A percentile compares a stretch with the other conserved stretches of the same genome.
Conservation (phyloP, 92 coral and sea anemone genomes). For the Phenganax stokvisi region DNA sequence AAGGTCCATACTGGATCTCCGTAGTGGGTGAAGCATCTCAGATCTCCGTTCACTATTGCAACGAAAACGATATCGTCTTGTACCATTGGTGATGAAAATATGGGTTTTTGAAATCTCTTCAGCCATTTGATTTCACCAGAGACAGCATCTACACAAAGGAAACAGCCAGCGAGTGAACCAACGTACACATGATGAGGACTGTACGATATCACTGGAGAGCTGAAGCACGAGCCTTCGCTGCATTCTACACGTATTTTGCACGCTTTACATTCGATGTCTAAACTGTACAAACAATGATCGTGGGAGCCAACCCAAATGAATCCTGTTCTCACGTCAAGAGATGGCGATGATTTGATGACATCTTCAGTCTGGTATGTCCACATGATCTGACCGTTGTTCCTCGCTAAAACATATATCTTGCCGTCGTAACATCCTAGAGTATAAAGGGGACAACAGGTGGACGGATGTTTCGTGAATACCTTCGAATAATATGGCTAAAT, state of each 20-base stretch:
- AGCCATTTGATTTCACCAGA: constrained; percentile 56
- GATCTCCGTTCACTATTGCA: constrained; percentile 65
- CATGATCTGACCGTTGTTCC: constrained; percentile 49
- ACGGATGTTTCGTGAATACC: too few relatives aligned
- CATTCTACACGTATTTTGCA: constrained; percentile 60
- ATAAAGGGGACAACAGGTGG: neutral
- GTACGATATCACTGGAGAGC: constrained; percentile 64
- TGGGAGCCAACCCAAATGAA: constrained; percentile 94
- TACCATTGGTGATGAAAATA: constrained; percentile 71
- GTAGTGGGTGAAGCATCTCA: constrained; percentile 55
- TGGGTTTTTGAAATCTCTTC: constrained; percentile 70
- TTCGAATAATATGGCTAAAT: neutral
- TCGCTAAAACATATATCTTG: constrained; percentile 71
- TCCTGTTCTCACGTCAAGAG: constrained; percentile 74
- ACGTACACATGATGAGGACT: constrained; percentile 60
- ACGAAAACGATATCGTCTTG: constrained; percentile 53
- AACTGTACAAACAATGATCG: constrained; percentile 68
- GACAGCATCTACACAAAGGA: constrained; percentile 55
- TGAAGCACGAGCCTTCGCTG: constrained; percentile 77
- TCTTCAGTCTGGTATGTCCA: constrained; percentile 81
- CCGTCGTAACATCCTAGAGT: constrained; percentile 89
- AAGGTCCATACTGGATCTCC: constrained; percentile 64
- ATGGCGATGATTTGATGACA: constrained; percentile 81
- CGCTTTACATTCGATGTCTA: constrained; percentile 51
- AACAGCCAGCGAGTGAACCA: constrained; percentile 65